phyloP scores from a whole-genome alignment of 2,113 vertebrate genomes.

The Psammodynastes pulverulentus region DNA sequence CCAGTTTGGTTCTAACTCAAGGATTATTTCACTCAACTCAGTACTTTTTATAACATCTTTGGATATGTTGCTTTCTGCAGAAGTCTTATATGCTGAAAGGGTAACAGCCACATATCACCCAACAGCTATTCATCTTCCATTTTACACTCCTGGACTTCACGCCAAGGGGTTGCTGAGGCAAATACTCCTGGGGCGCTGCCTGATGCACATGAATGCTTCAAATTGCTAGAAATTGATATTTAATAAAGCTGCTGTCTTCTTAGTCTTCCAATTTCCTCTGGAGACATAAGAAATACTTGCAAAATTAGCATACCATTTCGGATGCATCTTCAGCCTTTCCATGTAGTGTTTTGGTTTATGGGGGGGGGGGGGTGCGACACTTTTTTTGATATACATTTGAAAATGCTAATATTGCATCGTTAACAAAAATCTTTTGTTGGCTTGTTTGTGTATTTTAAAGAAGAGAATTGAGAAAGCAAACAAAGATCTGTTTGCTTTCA shows the following conservation, averaged over 20 bases:
- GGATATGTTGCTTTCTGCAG: not conserved
- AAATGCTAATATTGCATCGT: not conserved
- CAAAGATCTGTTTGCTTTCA: not conserved
- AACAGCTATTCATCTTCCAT: not conserved
- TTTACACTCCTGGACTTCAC: not conserved
- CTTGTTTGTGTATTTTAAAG: not conserved
- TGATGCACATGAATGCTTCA: slow-evolving; percentile 1
- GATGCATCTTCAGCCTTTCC: slow-evolving; percentile 14
- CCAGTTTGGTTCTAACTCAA: not conserved
- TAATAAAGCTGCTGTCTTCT: not conserved
- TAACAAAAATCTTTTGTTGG: not conserved
- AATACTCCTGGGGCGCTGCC: not conserved
- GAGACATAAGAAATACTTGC: not conserved
- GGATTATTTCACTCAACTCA: not conserved
- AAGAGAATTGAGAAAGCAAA: not conserved
- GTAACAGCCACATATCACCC: not conserved
- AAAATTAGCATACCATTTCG: not conserved
- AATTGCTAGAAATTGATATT: not conserved
- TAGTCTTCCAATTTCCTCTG: not conserved
- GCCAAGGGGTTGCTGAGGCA: not conserved
- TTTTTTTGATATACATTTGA: not conserved
- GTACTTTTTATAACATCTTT: not conserved
- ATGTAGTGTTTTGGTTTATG: not conserved
- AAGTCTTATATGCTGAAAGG: not conserved
- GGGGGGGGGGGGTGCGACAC: not conserved